Base-by-base conservation (phyloP, 2,888 invertebrate genomes). In the Pomacea canaliculata region DNA sequence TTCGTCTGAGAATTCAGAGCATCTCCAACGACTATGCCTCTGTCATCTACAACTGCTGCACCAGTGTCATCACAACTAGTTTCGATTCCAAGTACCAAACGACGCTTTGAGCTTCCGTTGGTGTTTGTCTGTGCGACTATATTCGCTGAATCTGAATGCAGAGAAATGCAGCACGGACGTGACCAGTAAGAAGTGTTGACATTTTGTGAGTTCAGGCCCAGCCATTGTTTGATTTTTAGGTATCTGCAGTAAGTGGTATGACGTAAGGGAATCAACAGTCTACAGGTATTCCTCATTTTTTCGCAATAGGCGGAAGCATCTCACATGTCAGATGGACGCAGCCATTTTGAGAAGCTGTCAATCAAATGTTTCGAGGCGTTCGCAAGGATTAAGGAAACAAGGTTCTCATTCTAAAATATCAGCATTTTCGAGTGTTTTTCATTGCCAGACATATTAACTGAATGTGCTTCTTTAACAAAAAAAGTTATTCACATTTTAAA, bases 41-140 rank as follows among this genome's bases (percentile, higher is more conserved):
- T 87, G 37, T 92, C 92, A 90, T 95, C 93, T 12, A 99, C 94
- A 81, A 99, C 92, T 66, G 97, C 98, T 88, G 95, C 95, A 46
- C 97, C 98, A 1, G 98, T 99, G 90, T 99, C 99, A 92, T 99
- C 98, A 90, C 98, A 99, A 80, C 98, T 98, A 8, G 97, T 97
- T 93, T 99, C 99, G 85, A 99, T 98, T 10, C 98, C 98, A 83
- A 98, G 92, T 75, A 98, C 87, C n/a, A 74, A 68, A 18, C 60
- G 74, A 18, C 74, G 62, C 3, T 19, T 69, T 66, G 8, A 10
- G 13, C 27, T 19, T 10, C 48, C 27, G 16, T n/a, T 27, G 18
- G 19, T 13, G 27, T 71, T 27, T 13, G n/a, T 66, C 23, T 49
- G 16, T 18, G n/a, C n/a, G 23, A 10, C 37, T 1, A n/a, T 12